These are phyloP conservation scores for Isaurus tuberculatus DNA, from an alignment of 92 coral and sea anemone genomes.

Conservation along the genomic window DNA sequence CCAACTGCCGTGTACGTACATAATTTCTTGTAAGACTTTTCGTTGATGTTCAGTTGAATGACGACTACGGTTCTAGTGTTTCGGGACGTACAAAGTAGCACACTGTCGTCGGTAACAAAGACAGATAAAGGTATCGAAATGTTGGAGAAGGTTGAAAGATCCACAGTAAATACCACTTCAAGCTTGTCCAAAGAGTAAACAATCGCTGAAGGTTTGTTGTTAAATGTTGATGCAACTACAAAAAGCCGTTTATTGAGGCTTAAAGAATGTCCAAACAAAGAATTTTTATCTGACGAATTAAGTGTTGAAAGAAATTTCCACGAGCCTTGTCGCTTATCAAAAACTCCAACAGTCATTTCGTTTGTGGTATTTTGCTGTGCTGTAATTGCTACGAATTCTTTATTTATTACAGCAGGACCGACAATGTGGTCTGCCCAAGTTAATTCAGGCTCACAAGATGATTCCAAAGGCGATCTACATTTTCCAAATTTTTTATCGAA, in stretches of 20 bases:
- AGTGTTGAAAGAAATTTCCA: conserved; percentile 67
- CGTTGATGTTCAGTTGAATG: conserved; percentile 51
- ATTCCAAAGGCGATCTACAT: conserved; percentile 22
- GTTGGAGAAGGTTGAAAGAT: conserved; percentile 48
- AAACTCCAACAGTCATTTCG: conserved; percentile 72
- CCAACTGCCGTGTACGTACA: conserved; percentile 48
- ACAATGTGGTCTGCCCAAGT: conserved; percentile 78
- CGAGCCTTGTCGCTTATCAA: conserved; percentile 54
- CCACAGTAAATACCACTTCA: conserved; percentile 12
- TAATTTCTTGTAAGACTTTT: conserved; percentile 36
- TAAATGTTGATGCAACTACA: conserved; percentile 63
- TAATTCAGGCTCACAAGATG: conserved; percentile 50
- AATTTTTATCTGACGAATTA: conserved; percentile 57
- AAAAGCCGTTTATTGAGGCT: conserved; percentile 62
- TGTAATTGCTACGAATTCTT: conserved; percentile 63
- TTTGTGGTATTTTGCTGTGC: conserved; percentile 64
- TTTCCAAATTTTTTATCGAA: conserved; percentile 21
- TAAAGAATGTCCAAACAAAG: conserved; percentile 67
- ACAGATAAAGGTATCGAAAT: conserved; percentile 57
- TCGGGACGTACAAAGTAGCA: conserved; percentile 68
- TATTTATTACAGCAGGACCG: conserved; percentile 56
- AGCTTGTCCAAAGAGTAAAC: conserved; percentile 57
- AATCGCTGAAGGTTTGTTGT: conserved; percentile 40
- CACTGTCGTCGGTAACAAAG: conserved; percentile 67
- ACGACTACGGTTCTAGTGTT: conserved; percentile 53